Percentiles rank a stretch among this genome's conserved stretches.
These are phyloP conservation scores for Periphyllus acericola DNA, from an alignment of 2,888 invertebrate genomes.

Conservation along the genomic window DNA sequence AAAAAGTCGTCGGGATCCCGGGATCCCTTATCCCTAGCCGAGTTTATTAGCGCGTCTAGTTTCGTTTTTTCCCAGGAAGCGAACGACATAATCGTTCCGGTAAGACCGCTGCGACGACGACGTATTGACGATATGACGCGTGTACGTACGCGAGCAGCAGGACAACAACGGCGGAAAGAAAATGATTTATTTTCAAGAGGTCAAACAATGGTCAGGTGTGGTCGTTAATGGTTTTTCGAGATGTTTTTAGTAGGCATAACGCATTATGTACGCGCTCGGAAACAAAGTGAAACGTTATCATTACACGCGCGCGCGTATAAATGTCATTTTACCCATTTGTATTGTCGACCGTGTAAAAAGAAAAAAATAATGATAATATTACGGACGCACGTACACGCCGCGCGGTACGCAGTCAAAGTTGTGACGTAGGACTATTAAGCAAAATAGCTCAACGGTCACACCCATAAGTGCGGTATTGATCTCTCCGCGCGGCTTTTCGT, in stretches of 20 bases:
- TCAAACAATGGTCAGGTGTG: slow-evolving; percentile 34
- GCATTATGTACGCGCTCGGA: not conserved
- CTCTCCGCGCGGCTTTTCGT: not conserved
- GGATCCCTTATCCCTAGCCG: no score
- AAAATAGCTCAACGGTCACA: slow-evolving; percentile 31
- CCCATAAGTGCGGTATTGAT: slow-evolving; percentile 29
- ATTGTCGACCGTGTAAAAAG: not conserved
- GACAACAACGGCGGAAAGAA: not conserved
- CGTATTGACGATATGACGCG: not conserved
- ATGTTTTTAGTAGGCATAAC: not conserved
- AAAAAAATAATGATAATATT: not conserved
- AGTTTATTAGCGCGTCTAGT: no score
- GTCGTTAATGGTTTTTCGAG: slow-evolving; percentile 42
- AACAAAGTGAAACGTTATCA: slow-evolving; percentile 31
- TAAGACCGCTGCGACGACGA: no score
- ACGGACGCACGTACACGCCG: not conserved
- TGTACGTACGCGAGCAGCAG: not conserved
- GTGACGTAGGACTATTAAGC: not conserved
- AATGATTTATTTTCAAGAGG: slow-evolving; percentile 15
- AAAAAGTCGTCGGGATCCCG: no score
- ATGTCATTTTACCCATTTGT: not conserved
- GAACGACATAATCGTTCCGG: no score
- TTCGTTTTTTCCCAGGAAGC: no score
- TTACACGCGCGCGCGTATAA: no score
- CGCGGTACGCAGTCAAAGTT: not conserved